Percentiles rank a stretch among this genome's conserved stretches.
Conservation (phyloP, 2,113 vertebrate species). For the Oncorhynchus tshawytscha region DNA sequence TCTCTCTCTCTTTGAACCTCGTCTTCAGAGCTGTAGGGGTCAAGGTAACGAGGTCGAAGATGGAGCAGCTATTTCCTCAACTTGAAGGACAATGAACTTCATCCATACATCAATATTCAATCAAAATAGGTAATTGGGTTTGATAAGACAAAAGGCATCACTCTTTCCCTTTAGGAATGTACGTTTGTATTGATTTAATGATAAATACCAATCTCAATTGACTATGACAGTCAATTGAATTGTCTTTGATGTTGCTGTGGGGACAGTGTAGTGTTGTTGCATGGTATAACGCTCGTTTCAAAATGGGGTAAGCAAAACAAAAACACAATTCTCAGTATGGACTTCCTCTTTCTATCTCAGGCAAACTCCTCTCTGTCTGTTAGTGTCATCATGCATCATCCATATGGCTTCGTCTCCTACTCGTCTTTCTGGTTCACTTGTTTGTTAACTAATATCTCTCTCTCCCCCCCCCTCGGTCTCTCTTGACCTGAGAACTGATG, state of each 20-base stretch:
- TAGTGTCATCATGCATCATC: neutral
- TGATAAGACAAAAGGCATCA: neutral
- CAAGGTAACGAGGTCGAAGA: conserved; percentile 22
- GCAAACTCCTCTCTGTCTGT: neutral
- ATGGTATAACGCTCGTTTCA: neutral
- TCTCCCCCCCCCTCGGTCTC: neutral
- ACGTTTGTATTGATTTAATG: neutral
- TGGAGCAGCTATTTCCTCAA: neutral
- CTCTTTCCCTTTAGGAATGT: neutral
- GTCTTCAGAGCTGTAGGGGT: conserved; percentile 26
- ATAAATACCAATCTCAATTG: neutral
- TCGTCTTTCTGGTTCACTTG: neutral
- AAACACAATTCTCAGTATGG: neutral
- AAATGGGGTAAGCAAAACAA: neutral
- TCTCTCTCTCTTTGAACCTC: conserved; percentile 20
- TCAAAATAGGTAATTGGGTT: neutral
- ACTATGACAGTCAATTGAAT: neutral
- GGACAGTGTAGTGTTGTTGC: too few relatives aligned
- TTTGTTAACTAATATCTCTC: neutral
- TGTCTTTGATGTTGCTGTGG: too few relatives aligned
- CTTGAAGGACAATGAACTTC: too few relatives aligned
- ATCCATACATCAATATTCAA: neutral
- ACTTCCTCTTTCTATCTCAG: neutral
- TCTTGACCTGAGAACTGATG: neutral
- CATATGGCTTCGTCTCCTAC: neutral